Evolutionary conservation across 2,888 invertebrate species (phyloP), one percentile per base, ranked within the genome.

Genomic region (Cyclophora punctaria): DNA sequence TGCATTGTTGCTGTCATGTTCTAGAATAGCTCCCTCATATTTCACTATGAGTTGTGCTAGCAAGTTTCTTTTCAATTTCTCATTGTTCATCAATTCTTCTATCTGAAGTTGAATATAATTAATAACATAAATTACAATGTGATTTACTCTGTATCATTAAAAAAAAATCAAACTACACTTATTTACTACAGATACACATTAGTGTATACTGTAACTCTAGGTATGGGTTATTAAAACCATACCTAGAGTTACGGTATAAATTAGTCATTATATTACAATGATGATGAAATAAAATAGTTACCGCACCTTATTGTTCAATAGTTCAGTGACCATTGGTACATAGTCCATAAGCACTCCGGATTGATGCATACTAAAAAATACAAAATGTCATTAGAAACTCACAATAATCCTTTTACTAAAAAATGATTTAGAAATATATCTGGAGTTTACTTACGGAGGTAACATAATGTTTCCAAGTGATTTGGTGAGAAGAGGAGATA

Each of bases 311-410:
- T 86, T 89, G 51, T 89, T 83, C 40, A 92, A 72, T 34, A 87
- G 66, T 49, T 86, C 84, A 51, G 89, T 87, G 5, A 92, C 84
- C 72, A 84, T 81, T 40, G 85, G 83, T 4, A 92, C 90, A 76
- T 92, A 92, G 66, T 91, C 90, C 75, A 86, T 82, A 34, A 92
- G 67, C 35, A 89, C 87, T 56, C 85, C 87, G 46, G 85, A 75
- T 57, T 84, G 88, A 60, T 89, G 87, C 83, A 89, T 89, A 58
- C 89, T 89, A 79, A 34, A 37, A 49, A 57, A 55, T 46, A 4
- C 45, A 44, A 47, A 34, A 7, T 35, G 43, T 6, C 5, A 40
- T 6, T 42, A 41, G 40, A 34, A 7, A 34, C 20, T 20, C 20
- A 20, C 20, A 20, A 20, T 20, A 20, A 20, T 20, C 20, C 20